A percentile compares a stretch with the other conserved stretches of the same genome.
Conservation (phyloP, 2,888 invertebrate species). For the Lithophane leautieri region DNA sequence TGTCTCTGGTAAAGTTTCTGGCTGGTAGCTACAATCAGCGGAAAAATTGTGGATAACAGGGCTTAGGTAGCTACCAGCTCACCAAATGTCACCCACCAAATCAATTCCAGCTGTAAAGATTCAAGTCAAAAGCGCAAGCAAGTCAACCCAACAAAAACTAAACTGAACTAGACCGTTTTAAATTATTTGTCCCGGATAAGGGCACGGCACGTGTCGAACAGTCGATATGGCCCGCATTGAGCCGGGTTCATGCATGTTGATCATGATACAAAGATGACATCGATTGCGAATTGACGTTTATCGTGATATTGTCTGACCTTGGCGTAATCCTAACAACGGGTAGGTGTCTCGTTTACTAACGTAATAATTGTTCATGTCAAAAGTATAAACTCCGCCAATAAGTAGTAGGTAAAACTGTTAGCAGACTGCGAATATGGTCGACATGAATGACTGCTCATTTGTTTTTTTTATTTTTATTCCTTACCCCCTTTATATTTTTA, state of each 20-base stretch:
- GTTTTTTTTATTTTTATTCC: no score
- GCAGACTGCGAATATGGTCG: background rate
- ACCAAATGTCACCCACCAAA: background rate
- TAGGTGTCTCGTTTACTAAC: slow-evolving; percentile 8
- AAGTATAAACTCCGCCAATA: slow-evolving; percentile 13
- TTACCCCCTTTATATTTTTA: no score
- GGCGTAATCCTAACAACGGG: slow-evolving; percentile 30
- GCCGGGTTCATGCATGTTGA: slow-evolving; percentile 29
- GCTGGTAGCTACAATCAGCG: background rate
- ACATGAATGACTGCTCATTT: background rate
- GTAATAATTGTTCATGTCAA: slow-evolving; percentile 33
- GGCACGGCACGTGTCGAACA: slow-evolving; percentile 26
- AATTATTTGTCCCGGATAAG: slow-evolving; percentile 35
- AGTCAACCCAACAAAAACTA: background rate
- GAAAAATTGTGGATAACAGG: background rate
- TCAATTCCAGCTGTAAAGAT: background rate
- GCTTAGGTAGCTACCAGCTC: background rate
- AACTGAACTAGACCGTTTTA: background rate
- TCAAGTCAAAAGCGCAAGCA: background rate
- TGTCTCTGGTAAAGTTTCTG: no score
- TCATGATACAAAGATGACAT: slow-evolving; percentile 50
- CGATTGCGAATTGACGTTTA: slow-evolving; percentile 31
- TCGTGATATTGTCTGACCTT: slow-evolving; percentile 51
- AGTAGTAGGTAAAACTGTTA: slow-evolving; percentile 9
- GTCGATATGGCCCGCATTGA: slow-evolving; percentile 39